Evolutionary conservation across 2,113 vertebrate genomes (phyloP).

Genomic region (human (Homo sapiens)): DNA sequence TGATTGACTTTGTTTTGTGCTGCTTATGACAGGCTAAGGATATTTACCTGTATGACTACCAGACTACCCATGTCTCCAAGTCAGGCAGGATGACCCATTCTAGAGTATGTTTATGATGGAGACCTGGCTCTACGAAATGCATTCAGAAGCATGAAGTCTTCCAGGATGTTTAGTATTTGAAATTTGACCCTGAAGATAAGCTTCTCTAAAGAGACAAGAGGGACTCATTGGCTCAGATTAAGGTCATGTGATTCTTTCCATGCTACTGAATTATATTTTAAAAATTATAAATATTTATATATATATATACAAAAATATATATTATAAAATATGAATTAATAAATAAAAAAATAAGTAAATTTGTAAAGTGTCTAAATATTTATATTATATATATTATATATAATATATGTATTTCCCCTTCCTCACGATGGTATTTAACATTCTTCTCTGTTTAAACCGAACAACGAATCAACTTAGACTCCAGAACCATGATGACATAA

Average conservation of each 20-base stretch:
- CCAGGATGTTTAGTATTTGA: not conserved
- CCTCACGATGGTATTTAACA: not conserved
- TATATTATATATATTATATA: not conserved
- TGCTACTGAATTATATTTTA: not conserved
- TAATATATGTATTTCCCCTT: not conserved
- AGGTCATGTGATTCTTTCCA: not conserved
- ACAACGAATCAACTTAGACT: not conserved
- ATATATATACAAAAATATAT: not conserved
- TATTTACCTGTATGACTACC: constrained; percentile 43
- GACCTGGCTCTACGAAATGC: not conserved
- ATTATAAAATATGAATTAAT: not conserved
- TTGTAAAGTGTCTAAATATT: not conserved
- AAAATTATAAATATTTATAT: not conserved
- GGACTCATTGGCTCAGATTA: not conserved
- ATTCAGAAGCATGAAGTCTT: constrained; percentile 29
- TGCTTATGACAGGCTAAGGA: constrained; percentile 50
- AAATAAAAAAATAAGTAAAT: not conserved
- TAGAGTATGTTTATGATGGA: constrained; percentile 12
- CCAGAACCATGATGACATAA: not conserved
- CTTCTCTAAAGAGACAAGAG: not conserved
- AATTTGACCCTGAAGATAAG: not conserved
- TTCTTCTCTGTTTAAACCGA: not conserved
- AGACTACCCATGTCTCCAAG: constrained; percentile 1
- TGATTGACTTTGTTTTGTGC: constrained; percentile 60
- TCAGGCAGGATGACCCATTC: constrained; percentile 50